phyloP scores from a whole-genome alignment of 1,140 invertebrate species.

The Musca vetustissima region DNA sequence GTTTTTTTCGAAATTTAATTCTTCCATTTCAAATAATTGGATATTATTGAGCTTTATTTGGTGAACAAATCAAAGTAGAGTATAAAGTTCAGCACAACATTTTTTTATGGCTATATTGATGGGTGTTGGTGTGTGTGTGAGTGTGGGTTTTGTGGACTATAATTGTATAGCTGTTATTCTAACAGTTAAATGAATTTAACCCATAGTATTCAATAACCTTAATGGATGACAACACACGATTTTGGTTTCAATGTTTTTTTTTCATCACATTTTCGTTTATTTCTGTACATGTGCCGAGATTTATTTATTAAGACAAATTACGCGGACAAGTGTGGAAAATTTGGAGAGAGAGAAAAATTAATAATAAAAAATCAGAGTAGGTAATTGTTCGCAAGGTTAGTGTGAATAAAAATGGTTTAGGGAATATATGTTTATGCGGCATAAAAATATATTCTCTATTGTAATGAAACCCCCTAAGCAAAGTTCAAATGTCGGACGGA shows the following conservation, averaged over 20 bases:
- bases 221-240: not conserved
- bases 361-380: too few species aligned
- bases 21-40: constrained; percentile 15
- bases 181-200: constrained; percentile 9
- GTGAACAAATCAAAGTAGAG: not conserved
- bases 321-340: too few species aligned
- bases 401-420: too few species aligned
- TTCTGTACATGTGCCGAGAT: not conserved
- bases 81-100: constrained; percentile 9
- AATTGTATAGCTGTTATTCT: not conserved
- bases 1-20: constrained; percentile 48
- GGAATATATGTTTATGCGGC: too few species aligned
- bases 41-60: constrained; percentile 19
- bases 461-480: too few species aligned
- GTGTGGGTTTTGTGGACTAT: not conserved
- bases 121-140: not conserved
- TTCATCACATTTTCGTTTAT: not conserved
- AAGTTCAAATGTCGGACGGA: too few species aligned
- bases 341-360: too few species aligned
- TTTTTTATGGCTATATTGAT: not conserved
- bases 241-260: not conserved
- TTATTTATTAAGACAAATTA: constrained; percentile 23
- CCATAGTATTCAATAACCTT: too few species aligned
- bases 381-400: too few species aligned
- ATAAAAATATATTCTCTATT: too few species aligned